Percentiles rank a stretch among this genome's conserved stretches.
phyloP scores from a whole-genome alignment of 2,888 invertebrate genomes.

The Tenthredo mesomela region DNA sequence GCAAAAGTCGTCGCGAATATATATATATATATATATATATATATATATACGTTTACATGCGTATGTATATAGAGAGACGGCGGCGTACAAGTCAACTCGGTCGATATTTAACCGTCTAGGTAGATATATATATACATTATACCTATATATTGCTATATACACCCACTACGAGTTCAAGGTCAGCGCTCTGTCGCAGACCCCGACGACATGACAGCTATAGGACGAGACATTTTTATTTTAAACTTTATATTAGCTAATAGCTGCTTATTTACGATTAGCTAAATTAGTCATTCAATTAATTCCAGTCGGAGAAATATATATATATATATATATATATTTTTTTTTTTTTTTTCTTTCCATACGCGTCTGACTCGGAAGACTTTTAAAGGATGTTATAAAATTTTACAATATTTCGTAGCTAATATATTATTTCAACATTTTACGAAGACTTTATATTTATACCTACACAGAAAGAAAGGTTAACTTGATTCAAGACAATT shows the following conservation, averaged over 20 bases:
- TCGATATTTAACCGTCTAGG: constrained; percentile 31
- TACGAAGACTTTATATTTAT: neutral
- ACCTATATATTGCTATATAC: neutral
- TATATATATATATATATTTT: neutral
- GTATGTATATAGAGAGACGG: neutral
- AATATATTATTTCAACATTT: neutral
- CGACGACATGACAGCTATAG: neutral
- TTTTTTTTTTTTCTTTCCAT: neutral
- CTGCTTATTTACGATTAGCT: neutral
- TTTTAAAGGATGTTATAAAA: neutral
- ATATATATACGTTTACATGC: neutral
- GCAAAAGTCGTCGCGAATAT: constrained; percentile 12
- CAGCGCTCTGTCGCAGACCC: neutral
- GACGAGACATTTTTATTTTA: neutral
- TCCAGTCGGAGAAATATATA: neutral
- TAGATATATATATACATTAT: neutral
- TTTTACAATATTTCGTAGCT: neutral
- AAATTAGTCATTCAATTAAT: neutral
- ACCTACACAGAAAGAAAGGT: too few relatives aligned
- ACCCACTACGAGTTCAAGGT: constrained; percentile 38
- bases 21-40: neutral
- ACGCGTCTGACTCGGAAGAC: neutral
- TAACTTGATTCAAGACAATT: too few relatives aligned
- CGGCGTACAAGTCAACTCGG: constrained; percentile 15
- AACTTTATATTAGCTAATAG: neutral